Evolutionary conservation across 2,797 vertebrate genomes (phyloP).

Genomic region (Enteromius treurensis): DNA sequence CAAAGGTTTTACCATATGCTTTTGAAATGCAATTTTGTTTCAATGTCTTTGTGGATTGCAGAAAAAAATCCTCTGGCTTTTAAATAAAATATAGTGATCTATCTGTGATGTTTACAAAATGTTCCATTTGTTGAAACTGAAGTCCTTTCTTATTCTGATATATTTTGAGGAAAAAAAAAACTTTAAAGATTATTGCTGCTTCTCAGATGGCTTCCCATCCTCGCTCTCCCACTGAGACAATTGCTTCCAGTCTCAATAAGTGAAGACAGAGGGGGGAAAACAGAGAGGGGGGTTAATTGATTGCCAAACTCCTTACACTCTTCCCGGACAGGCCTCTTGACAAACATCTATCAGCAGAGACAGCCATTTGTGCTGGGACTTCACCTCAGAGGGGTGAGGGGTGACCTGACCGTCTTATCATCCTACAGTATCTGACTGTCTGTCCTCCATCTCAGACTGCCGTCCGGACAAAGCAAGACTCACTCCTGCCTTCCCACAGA

Average conservation of each 20-base stretch:
- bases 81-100: neutral
- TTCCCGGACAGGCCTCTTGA: constrained; percentile 56
- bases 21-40: constrained; percentile 4
- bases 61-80: constrained; percentile 6
- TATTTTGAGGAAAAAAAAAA: neutral
- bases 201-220: neutral
- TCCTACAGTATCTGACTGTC: constrained; percentile 46
- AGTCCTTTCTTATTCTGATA: neutral
- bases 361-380: constrained; percentile 61
- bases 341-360: constrained; percentile 70
- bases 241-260: constrained; percentile 17
- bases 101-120: neutral
- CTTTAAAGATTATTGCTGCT: constrained; percentile 4
- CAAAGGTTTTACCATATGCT: neutral
- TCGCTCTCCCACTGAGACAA: neutral
- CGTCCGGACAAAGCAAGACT: constrained; percentile 33
- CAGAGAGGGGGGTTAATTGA: constrained; percentile 53
- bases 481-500: constrained; percentile 43
- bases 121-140: neutral
- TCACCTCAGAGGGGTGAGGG: constrained; percentile 58
- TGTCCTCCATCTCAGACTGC: constrained; percentile 55
- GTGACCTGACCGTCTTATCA: constrained; percentile 68
- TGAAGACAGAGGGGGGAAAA: constrained; percentile 29
- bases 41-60: neutral
- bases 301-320: constrained; percentile 61